phyloP scores from a whole-genome alignment of 2,888 invertebrate species.

The Cantharis flavilabris region DNA sequence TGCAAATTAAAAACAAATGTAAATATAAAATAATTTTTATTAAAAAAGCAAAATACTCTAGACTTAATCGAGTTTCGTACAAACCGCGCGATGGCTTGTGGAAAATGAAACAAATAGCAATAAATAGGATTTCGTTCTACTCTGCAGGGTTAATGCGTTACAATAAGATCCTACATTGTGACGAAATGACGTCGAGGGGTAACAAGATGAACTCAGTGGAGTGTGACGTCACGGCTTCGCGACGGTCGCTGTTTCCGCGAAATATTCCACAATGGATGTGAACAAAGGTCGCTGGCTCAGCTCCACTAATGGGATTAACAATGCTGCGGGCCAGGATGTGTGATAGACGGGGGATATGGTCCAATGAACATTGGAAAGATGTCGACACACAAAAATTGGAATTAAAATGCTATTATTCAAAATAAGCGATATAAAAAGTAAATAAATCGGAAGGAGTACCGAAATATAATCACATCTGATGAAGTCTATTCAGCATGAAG shows the following conservation, averaged over 20 bases:
- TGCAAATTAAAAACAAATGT: conserved; percentile 17
- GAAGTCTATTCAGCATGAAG: conserved; percentile 39
- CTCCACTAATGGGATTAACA: conserved; percentile 52
- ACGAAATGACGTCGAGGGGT: conserved; percentile 37
- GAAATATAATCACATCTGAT: conserved; percentile 38
- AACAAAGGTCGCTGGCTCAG: conserved; percentile 50
- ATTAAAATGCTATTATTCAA: not conserved
- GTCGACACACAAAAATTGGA: not conserved
- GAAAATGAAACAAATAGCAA: not conserved
- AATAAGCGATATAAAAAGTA: not conserved
- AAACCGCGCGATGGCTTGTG: not conserved
- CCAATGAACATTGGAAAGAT: conserved; percentile 18
- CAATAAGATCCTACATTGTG: conserved; percentile 30
- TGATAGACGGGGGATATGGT: conserved; percentile 42
- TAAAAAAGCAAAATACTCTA: not conserved
- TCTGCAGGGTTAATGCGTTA: conserved; percentile 20
- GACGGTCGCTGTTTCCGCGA: conserved; percentile 50
- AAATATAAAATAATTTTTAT: conserved; percentile 7
- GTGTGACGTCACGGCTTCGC: conserved; percentile 58
- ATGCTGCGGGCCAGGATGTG: conserved; percentile 51
- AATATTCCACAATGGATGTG: conserved; percentile 48
- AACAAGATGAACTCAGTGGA: conserved; percentile 57
- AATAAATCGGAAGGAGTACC: not conserved
- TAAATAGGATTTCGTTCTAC: not conserved
- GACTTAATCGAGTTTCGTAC: not conserved